These are phyloP conservation scores for Corapipo altera DNA, from an alignment of 2,113 vertebrate genomes.

Conservation along the genomic window DNA sequence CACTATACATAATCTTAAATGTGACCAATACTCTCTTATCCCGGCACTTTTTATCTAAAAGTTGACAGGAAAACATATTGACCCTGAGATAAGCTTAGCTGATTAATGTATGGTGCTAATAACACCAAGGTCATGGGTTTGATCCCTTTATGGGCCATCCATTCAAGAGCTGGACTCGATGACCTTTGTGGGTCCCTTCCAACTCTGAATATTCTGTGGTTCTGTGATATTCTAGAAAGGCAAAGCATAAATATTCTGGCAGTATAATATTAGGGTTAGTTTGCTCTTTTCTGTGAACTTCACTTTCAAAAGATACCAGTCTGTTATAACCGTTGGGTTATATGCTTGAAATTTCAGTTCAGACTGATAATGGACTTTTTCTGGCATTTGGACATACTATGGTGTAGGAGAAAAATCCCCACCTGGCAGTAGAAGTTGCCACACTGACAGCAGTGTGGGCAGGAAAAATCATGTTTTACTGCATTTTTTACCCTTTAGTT, in stretches of 20 bases:
- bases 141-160: background rate
- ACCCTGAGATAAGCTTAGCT: background rate
- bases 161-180: background rate
- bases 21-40: background rate
- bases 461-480: slow-evolving; percentile 49
- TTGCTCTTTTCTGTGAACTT: background rate
- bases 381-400: slow-evolving; percentile 17
- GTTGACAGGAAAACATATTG: background rate
- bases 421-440: slow-evolving; percentile 46
- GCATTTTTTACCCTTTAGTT: slow-evolving; percentile 56
- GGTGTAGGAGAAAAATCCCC: slow-evolving; percentile 53
- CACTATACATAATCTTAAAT: background rate
- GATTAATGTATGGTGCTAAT: background rate
- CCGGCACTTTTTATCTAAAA: background rate
- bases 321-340: background rate
- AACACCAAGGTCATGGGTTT: background rate
- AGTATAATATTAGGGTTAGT: background rate
- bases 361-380: background rate
- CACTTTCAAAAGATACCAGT: background rate
- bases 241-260: background rate
- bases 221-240: background rate
- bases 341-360: background rate
- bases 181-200: background rate
- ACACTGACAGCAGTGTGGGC: slow-evolving; percentile 11
- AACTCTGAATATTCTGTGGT: background rate